These are phyloP conservation scores for Dolichoris vasculosae DNA, from an alignment of 1,140 invertebrate genomes.

Conservation along the genomic window DNA sequence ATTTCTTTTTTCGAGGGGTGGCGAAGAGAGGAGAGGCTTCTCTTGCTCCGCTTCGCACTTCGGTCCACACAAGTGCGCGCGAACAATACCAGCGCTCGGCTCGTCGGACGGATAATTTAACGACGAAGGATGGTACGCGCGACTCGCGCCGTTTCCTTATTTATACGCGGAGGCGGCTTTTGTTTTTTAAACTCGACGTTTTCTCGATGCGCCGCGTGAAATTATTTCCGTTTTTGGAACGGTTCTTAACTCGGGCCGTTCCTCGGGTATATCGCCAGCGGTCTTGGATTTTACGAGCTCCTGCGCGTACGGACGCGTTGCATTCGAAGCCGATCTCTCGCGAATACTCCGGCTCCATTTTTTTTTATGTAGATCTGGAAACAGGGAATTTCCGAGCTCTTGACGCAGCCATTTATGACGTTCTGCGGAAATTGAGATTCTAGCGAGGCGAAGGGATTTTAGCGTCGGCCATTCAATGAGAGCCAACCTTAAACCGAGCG, in stretches of 20 bases:
- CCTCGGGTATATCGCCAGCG: background rate
- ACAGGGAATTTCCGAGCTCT: background rate
- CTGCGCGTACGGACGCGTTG: background rate
- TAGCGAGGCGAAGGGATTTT: background rate
- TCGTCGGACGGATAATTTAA: background rate
- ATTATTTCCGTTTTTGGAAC: constrained; percentile 5
- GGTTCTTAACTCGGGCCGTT: no score
- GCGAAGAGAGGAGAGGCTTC: no score
- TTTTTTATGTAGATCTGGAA: background rate
- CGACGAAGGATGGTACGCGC: background rate
- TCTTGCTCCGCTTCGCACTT: background rate
- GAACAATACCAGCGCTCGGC: constrained; percentile 15
- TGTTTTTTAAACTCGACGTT: background rate
- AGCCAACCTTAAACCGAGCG: background rate
- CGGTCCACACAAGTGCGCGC: constrained; percentile 20
- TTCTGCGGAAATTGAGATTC: background rate
- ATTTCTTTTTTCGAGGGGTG: no score
- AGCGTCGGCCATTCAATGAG: background rate
- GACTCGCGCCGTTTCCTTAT: background rate
- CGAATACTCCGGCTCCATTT: background rate
- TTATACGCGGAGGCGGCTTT: background rate
- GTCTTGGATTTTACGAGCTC: background rate
- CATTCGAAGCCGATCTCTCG: background rate
- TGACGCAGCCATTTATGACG: background rate
- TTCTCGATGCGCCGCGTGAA: background rate